Conservation (phyloP, 2,888 invertebrate genomes). For the Heliconius erato region DNA sequence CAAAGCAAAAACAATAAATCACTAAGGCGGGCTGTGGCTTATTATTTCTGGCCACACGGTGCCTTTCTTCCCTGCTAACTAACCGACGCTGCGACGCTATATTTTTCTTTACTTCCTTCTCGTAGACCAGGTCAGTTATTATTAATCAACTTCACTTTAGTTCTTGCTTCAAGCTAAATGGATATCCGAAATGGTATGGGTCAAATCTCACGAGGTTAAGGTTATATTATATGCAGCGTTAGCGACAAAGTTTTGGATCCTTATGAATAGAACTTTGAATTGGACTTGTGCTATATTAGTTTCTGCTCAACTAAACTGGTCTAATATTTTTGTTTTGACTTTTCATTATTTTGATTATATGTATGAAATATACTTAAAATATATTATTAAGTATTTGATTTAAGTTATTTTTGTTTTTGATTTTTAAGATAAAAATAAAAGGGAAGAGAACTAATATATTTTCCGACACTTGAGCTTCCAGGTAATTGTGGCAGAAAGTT, state of each 20-base stretch:
- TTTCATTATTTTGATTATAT: neutral
- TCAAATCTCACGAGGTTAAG: slow-evolving; percentile 42
- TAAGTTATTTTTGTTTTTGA: slow-evolving; percentile 61
- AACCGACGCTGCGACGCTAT: slow-evolving; percentile 71
- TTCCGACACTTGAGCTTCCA: slow-evolving; percentile 85
- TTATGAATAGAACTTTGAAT: slow-evolving; percentile 28
- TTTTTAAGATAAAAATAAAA: slow-evolving; percentile 67
- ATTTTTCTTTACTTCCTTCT: slow-evolving; percentile 66
- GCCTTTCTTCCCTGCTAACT: slow-evolving; percentile 75
- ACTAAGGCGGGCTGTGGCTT: slow-evolving; percentile 76
- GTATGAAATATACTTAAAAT: neutral
- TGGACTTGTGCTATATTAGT: slow-evolving; percentile 20
- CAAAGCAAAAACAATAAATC: slow-evolving; percentile 84
- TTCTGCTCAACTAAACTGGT: slow-evolving; percentile 4
- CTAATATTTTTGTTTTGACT: neutral
- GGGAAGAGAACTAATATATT: slow-evolving; percentile 84
- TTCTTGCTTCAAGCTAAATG: slow-evolving; percentile 33
- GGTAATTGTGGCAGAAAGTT: slow-evolving; percentile 86
- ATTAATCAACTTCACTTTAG: slow-evolving; percentile 73
- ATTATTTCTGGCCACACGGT: slow-evolving; percentile 78
- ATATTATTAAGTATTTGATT: neutral
- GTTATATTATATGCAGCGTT: slow-evolving; percentile 35
- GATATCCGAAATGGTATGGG: slow-evolving; percentile 37
- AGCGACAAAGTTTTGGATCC: slow-evolving; percentile 26
- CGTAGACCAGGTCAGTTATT: slow-evolving; percentile 65